These are phyloP conservation scores for Neostethus bicornis DNA, from an alignment of 2,797 vertebrate species.

Conservation along the genomic window DNA sequence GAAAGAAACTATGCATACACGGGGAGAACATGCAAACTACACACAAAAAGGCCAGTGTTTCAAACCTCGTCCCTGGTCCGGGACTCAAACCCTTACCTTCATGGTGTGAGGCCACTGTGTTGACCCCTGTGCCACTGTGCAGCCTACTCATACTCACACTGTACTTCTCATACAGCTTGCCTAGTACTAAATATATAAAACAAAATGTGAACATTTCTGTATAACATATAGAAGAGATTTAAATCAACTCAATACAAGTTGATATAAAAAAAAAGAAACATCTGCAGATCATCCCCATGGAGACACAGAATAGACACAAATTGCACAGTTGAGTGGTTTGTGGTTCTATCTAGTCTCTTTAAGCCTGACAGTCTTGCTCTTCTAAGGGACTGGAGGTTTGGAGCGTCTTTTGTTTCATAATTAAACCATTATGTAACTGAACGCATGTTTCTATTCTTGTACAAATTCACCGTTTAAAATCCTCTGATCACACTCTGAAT, in stretches of 20 bases:
- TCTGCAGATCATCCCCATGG: conserved; percentile 6
- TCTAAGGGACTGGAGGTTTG: conserved; percentile 1
- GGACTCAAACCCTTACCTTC: too few relatives aligned
- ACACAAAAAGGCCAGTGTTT: too few relatives aligned
- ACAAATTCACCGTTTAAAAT: background rate
- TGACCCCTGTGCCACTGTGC: too few relatives aligned
- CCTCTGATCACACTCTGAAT: background rate
- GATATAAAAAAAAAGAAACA: conserved; percentile 6
- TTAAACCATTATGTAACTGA: conserved; percentile 10
- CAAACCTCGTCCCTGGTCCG: too few relatives aligned
- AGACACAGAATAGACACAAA: conserved; percentile 1
- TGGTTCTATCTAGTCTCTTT: conserved; percentile 9
- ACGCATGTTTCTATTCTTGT: conserved; percentile 4
- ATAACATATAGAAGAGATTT: background rate
- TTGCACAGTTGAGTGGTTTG: conserved; percentile 13
- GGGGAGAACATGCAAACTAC: too few relatives aligned
- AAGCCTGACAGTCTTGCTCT: background rate
- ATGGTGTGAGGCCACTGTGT: too few relatives aligned
- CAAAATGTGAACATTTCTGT: background rate
- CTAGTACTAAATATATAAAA: background rate
- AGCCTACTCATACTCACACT: too few relatives aligned
- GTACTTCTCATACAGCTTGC: too few relatives aligned
- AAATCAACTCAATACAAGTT: background rate
- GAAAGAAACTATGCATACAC: too few relatives aligned
- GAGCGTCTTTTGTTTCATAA: conserved; percentile 18